Conservation (phyloP, 2,888 invertebrate species). For the Tetropium fuscum region DNA sequence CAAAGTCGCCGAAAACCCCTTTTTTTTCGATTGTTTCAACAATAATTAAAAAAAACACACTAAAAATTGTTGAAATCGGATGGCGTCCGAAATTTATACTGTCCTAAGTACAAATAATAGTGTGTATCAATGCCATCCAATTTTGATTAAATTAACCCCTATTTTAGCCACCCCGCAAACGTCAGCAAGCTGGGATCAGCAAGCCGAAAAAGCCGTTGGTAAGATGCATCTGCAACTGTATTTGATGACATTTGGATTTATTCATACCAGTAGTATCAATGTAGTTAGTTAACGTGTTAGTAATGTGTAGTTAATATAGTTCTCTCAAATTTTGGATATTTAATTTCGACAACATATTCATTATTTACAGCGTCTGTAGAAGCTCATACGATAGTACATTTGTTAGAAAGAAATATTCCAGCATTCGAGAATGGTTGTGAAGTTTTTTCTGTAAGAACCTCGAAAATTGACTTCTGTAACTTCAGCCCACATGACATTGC, state of each 20-base stretch:
- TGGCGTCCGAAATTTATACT: too few relatives aligned
- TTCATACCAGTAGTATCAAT: neutral
- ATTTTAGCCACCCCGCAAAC: too few relatives aligned
- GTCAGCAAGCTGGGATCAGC: too few relatives aligned
- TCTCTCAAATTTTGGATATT: neutral
- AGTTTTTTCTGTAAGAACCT: neutral
- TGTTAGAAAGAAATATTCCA: constrained; percentile 4
- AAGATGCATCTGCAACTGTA: constrained; percentile 2
- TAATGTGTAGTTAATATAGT: too few relatives aligned
- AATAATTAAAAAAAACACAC: too few relatives aligned
- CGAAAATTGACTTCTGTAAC: neutral
- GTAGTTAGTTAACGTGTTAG: neutral
- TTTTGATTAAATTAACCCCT: too few relatives aligned
- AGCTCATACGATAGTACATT: neutral
- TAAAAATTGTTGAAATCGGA: too few relatives aligned
- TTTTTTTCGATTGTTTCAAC: too few relatives aligned
- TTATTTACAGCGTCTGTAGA: constrained; percentile 6
- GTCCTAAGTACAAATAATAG: too few relatives aligned
- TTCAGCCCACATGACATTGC: neutral
- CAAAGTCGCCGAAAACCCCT: too few relatives aligned
- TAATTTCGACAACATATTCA: neutral
- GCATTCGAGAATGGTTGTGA: neutral
- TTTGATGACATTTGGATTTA: constrained; percentile 3
- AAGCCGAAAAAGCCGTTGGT: too few relatives aligned
- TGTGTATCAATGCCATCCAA: too few relatives aligned